These are phyloP conservation scores for Timema podura DNA, from an alignment of 2,888 invertebrate species.

Conservation along the genomic window DNA sequence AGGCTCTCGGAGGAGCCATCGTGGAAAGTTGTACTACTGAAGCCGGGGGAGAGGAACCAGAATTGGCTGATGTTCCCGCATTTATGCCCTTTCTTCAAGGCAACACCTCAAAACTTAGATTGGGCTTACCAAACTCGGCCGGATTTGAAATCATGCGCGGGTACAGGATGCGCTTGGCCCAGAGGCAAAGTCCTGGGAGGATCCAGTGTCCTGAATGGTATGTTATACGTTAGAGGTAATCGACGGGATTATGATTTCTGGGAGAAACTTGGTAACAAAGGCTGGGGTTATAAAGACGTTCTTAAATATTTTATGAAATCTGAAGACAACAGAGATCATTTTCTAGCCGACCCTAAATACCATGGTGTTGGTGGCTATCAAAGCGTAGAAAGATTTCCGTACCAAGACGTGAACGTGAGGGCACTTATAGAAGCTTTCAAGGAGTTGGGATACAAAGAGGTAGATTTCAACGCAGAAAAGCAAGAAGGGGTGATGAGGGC, in stretches of 20 bases:
- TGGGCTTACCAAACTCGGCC: constrained; percentile 6
- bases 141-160: neutral
- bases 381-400: neutral
- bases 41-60: constrained; percentile 4
- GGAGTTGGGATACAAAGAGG: neutral
- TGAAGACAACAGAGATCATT: neutral
- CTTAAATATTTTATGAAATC: constrained; percentile 2
- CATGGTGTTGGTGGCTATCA: neutral
- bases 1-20: neutral
- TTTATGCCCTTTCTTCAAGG: neutral
- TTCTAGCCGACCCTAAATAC: neutral
- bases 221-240: constrained; percentile 7
- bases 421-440: neutral
- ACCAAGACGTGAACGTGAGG: neutral
- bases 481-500: neutral
- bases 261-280: neutral
- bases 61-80: neutral
- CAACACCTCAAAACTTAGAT: constrained; percentile 2
- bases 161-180: constrained; percentile 3
- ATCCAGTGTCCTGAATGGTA: neutral
- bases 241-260: neutral
- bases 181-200: neutral
- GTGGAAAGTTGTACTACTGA: neutral
- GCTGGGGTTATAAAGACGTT: neutral
- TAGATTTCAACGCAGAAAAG: neutral